phyloP scores from a whole-genome alignment of 1,140 invertebrate genomes.

The Drosophila quadrilineata region DNA sequence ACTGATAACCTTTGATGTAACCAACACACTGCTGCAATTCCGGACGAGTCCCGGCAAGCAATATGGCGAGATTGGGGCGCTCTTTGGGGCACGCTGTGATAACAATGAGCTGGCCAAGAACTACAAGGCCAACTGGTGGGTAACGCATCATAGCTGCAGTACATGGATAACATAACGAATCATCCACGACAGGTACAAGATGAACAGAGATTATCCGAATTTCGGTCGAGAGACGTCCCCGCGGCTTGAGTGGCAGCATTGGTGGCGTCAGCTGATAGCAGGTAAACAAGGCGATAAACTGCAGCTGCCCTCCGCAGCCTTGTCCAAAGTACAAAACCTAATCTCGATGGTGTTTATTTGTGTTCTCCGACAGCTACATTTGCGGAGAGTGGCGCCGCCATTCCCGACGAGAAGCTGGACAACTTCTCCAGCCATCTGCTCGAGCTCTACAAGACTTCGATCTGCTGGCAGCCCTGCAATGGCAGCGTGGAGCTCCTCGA shows the following conservation, averaged over 20 bases:
- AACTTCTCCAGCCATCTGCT: constrained; percentile 85
- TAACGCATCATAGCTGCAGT: too few relatives aligned
- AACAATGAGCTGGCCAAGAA: constrained; percentile 84
- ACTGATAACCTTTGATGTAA: constrained; percentile 93
- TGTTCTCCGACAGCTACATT: constrained; percentile 56
- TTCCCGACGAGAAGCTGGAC: constrained; percentile 82
- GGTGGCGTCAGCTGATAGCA: constrained; percentile 86
- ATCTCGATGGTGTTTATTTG: background rate
- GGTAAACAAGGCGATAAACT: constrained; percentile 46
- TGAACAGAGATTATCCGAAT: constrained; percentile 88
- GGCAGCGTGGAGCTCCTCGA: constrained; percentile 85
- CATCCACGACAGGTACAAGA: constrained; percentile 67
- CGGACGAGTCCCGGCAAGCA: constrained; percentile 86
- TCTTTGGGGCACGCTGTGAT: constrained; percentile 86
- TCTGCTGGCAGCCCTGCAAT: constrained; percentile 87
- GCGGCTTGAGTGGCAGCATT: constrained; percentile 87
- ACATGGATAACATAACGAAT: too few relatives aligned
- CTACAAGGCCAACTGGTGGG: constrained; percentile 85
- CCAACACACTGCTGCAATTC: constrained; percentile 90
- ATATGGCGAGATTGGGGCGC: constrained; percentile 86
- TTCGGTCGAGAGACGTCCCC: constrained; percentile 86
- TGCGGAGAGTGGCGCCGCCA: constrained; percentile 69
- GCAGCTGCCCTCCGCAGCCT: background rate
- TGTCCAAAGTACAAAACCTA: constrained; percentile 29
- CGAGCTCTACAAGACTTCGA: constrained; percentile 85